These are phyloP conservation scores for Galago senegalensis DNA, from an alignment of 2,797 vertebrate genomes.

Conservation along the genomic window DNA sequence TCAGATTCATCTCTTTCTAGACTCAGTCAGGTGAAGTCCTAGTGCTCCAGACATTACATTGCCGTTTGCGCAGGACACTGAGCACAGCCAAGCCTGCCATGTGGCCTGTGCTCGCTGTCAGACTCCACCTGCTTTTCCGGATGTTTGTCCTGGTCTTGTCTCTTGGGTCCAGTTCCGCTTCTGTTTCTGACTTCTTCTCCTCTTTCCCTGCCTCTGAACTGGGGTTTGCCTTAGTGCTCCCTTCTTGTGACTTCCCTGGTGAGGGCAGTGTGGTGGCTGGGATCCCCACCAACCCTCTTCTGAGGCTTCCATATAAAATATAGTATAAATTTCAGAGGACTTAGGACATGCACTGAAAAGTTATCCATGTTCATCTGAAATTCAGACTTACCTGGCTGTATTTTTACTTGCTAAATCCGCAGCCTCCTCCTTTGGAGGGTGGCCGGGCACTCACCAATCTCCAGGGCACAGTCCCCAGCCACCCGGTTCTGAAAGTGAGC, in stretches of 20 bases:
- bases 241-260: neutral
- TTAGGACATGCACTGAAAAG: neutral
- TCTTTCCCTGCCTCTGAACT: neutral
- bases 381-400: neutral
- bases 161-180: neutral
- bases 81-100: neutral
- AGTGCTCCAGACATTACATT: neutral
- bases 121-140: too few relatives aligned
- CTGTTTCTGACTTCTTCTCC: neutral
- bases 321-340: neutral
- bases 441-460: neutral
- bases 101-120: accelerated
- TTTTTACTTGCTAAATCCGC: neutral
- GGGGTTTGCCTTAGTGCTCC: neutral
- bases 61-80: neutral
- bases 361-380: neutral
- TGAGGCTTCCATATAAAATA: neutral
- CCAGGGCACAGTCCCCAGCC: neutral
- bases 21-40: neutral
- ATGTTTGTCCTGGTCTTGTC: accelerated
- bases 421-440: neutral
- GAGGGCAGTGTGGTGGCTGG: accelerated
- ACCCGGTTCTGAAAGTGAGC: neutral
- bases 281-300: too few relatives aligned
- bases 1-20: neutral